Evolutionary conservation across 2,113 vertebrate genomes (phyloP), one percentile per base, ranked within the genome.

Genomic region (Syrrhaptes paradoxus): DNA sequence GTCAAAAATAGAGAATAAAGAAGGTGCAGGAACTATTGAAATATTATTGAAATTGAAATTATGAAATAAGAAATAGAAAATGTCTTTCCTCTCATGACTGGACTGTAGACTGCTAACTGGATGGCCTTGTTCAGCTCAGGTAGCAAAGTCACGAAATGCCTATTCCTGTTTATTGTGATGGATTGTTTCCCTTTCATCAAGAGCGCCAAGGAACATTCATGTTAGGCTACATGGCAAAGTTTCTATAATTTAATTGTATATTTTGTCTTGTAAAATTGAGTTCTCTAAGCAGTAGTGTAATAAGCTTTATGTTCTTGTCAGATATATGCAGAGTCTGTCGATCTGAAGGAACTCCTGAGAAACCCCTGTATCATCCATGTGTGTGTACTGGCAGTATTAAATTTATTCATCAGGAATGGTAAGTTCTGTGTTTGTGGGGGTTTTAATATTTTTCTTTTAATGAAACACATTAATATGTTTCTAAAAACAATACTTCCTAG

Each of bases 301-400:
- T 88, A 17, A 65, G 2, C 22, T 89, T 87, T 90, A 85, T 90
- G 61, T 93, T 61, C 89, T 95, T 57, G 72, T 90, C 97, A 98
- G 99, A 99, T 97, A 99, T 99, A 98, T 99, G 99, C 97, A 98
- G 99, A 90, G 99, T 99, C 81, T 99, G 99, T 97, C 99, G 99
- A 29, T 99, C 99, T 3, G 99, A 99, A 98, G 99, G 99, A 97
- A 99, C 99, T 74, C 98, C 98, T 3, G 99, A 99, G 97, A 99
- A 99, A 93, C 99, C 99, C 17, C 98, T 99, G 29, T 99, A 99
- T 96, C 99, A 99, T 96, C 99, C 99, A 0, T 99, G 99, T 96
- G 99, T 99, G 63, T 99, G 99, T 98, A 99, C 99, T 85, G 99
- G 99, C 98, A 99, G 99, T 98, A 99, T 99, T 98, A 99, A 99